Percentiles rank a stretch among this genome's conserved stretches.
phyloP scores from a whole-genome alignment of 2,113 vertebrate genomes.

The Oncorhynchus nerka region DNA sequence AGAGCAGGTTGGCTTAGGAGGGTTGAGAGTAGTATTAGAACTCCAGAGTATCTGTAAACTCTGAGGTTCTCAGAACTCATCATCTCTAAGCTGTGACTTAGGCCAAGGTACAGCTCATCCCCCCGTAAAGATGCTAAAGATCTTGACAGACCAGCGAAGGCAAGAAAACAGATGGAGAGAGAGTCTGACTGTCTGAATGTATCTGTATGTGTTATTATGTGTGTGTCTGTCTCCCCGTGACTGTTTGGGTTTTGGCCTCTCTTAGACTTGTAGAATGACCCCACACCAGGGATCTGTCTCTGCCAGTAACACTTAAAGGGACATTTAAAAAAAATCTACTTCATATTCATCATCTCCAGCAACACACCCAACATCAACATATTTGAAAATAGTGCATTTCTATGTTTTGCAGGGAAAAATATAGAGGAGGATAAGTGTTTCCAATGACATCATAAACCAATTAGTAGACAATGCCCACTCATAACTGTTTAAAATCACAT shows the following conservation, averaged over 20 bases:
- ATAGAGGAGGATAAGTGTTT: no score
- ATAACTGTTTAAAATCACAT: no score
- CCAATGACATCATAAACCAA: no score
- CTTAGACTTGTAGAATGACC: not conserved
- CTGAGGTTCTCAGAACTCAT: not conserved
- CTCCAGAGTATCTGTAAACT: not conserved
- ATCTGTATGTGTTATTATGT: not conserved
- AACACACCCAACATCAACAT: no score
- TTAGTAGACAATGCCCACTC: no score
- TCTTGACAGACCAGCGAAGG: constrained; percentile 8
- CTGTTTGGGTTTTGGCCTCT: not conserved
- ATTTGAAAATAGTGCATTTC: no score
- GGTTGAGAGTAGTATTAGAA: not conserved
- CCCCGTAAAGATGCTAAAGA: constrained; percentile 8
- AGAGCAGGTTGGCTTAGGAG: no score
- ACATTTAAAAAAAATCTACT: no score
- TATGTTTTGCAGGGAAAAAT: no score
- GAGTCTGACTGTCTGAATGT: not conserved
- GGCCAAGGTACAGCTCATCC: not conserved
- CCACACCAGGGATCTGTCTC: not conserved
- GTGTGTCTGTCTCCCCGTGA: not conserved
- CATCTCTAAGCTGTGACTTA: not conserved
- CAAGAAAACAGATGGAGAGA: constrained; percentile 2
- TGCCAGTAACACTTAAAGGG: not conserved
- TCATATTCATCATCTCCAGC: no score